A percentile compares a stretch with the other conserved stretches of the same genome.
phyloP scores from a whole-genome alignment of 2,888 invertebrate species.

The Sinotaia quadrata region DNA sequence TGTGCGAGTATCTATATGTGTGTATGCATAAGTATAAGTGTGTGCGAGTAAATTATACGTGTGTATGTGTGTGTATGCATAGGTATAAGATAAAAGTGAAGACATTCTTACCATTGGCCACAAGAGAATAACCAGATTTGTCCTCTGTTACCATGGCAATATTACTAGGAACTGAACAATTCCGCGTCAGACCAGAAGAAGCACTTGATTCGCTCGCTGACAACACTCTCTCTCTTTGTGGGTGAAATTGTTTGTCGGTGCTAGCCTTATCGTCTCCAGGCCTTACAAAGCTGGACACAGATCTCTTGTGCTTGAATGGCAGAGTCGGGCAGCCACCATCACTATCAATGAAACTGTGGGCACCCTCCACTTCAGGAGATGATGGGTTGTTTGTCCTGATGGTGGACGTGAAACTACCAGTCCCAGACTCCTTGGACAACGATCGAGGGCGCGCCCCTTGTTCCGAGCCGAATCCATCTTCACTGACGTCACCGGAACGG shows the following conservation, averaged over 20 bases:
- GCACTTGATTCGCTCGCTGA: not conserved
- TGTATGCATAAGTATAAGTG: no score
- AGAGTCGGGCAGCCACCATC: not conserved
- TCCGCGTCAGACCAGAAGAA: not conserved
- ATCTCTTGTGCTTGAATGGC: not conserved
- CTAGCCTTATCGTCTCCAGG: not conserved
- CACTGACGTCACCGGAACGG: not conserved
- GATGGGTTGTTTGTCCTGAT: not conserved
- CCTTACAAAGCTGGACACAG: not conserved
- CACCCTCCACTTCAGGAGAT: not conserved
- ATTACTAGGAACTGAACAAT: not conserved
- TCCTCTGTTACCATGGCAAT: not conserved
- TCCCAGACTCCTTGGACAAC: slow-evolving; percentile 1
- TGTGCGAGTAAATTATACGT: no score
- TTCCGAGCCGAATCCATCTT: not conserved
- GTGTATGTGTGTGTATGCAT: no score
- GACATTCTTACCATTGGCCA: not conserved
- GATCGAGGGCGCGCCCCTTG: not conserved
- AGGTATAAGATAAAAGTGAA: no score
- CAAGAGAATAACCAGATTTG: not conserved
- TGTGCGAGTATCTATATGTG: no score
- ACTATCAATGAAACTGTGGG: not conserved
- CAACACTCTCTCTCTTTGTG: not conserved
- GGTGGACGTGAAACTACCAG: slow-evolving; percentile 7
- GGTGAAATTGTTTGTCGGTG: not conserved